Evolutionary conservation across 2,888 invertebrate genomes (phyloP).

Genomic region (Eilema sororculum): DNA sequence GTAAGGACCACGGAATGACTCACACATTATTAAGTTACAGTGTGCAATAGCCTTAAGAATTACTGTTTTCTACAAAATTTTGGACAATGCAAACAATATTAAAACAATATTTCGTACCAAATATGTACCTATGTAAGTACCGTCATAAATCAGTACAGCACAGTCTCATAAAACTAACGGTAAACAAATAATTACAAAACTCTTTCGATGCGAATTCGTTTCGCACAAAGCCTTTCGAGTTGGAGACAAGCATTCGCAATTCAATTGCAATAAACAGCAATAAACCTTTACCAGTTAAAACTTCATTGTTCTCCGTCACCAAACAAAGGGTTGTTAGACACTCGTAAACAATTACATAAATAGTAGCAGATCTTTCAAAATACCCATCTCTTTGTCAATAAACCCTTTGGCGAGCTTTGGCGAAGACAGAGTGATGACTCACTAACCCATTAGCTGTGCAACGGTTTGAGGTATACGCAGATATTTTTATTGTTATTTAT

Average conservation of each 20-base stretch:
- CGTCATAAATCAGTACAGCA: slow-evolving; percentile 45
- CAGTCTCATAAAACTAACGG: slow-evolving; percentile 48
- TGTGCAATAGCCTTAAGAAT: slow-evolving; percentile 29
- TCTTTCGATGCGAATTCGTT: slow-evolving; percentile 30
- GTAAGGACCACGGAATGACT: slow-evolving; percentile 17
- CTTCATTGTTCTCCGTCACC: slow-evolving; percentile 59
- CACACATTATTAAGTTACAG: slow-evolving; percentile 40
- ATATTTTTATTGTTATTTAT: slow-evolving; percentile 58
- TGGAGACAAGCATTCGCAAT: slow-evolving; percentile 59
- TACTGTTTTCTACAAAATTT: slow-evolving; percentile 36
- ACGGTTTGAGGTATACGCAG: slow-evolving; percentile 53
- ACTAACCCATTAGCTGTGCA: slow-evolving; percentile 60
- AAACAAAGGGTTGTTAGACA: slow-evolving; percentile 70
- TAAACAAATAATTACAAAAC: slow-evolving; percentile 39
- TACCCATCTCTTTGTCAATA: slow-evolving; percentile 60
- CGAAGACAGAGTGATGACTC: slow-evolving; percentile 68
- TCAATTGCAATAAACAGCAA: slow-evolving; percentile 61
- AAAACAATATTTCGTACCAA: slow-evolving; percentile 40
- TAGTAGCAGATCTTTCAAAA: slow-evolving; percentile 64
- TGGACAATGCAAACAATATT: slow-evolving; percentile 40
- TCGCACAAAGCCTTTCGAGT: slow-evolving; percentile 44
- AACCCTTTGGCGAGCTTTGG: slow-evolving; percentile 67
- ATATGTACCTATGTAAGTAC: slow-evolving; percentile 26
- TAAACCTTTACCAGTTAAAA: slow-evolving; percentile 67
- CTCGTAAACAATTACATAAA: slow-evolving; percentile 70